These are phyloP conservation scores for Hydriomena furcata DNA, from an alignment of 2,888 invertebrate genomes.

Conservation along the genomic window DNA sequence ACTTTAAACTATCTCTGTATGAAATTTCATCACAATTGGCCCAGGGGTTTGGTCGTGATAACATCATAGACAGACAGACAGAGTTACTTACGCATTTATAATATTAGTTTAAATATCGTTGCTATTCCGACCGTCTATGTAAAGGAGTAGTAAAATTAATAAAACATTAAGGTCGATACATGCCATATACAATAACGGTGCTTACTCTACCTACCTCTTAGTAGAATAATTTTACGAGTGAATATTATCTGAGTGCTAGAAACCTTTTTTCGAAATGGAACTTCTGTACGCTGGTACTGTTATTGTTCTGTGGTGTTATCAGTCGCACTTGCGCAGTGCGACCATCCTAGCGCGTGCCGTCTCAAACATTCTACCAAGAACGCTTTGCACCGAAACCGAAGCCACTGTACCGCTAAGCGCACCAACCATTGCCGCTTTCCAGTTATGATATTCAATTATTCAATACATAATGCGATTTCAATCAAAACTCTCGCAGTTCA, in stretches of 20 bases:
- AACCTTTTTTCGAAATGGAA: conserved; percentile 8
- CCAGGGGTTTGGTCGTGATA: too few species aligned
- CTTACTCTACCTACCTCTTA: too few species aligned
- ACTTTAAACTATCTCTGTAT: too few species aligned
- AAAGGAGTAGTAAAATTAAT: too few species aligned
- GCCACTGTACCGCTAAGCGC: conserved; percentile 35
- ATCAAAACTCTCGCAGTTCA: not conserved
- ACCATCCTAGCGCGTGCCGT: conserved; percentile 67
- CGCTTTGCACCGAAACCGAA: conserved; percentile 32
- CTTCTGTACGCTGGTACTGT: conserved; percentile 1
- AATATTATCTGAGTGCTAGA: not conserved
- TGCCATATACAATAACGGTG: too few species aligned
- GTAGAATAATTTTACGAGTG: too few species aligned
- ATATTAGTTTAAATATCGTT: too few species aligned
- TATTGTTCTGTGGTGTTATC: conserved; percentile 56
- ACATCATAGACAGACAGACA: too few species aligned
- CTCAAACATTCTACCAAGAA: conserved; percentile 48
- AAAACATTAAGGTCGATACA: too few species aligned
- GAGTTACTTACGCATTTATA: too few species aligned
- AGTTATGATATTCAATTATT: conserved; percentile 32
- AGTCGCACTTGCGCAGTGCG: conserved; percentile 72
- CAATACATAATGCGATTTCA: not conserved
- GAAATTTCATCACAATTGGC: too few species aligned
- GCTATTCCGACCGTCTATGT: too few species aligned
- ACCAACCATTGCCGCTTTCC: conserved; percentile 57